Evolutionary conservation across 1,140 invertebrate species (phyloP).

Genomic region (Drosophila nigrodunni): DNA sequence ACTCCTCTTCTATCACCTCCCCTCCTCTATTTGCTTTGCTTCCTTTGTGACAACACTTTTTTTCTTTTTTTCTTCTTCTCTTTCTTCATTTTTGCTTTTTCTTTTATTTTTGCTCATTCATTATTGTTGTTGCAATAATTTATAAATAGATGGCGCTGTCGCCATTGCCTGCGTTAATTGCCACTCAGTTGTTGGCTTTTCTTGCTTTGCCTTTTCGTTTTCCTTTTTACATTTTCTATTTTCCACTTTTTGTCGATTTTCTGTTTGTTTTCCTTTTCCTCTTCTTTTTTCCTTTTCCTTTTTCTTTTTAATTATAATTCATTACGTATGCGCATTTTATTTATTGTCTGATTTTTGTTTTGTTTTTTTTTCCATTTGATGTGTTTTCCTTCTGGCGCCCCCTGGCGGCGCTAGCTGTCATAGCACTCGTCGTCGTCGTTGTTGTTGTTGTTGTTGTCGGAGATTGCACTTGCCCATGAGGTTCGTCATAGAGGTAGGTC

Average conservation of each 20-base stretch:
- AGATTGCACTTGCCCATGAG: constrained; percentile 45
- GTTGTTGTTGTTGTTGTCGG: constrained; percentile 14
- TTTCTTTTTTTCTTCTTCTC: constrained; percentile 1
- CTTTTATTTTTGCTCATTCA: constrained; percentile 30
- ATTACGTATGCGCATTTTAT: constrained; percentile 76
- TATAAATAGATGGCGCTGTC: constrained; percentile 66
- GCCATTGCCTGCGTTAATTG: constrained; percentile 45
- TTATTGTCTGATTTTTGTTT: constrained; percentile 35
- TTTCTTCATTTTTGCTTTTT: constrained; percentile 6
- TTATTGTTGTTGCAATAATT: constrained; percentile 22
- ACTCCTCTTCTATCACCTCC: too few species aligned
- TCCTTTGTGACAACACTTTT: constrained; percentile 26
- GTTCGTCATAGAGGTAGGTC: constrained; percentile 48
- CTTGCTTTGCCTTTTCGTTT: constrained; percentile 37
- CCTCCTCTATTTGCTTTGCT: constrained; percentile 6
- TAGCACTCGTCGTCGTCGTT: neutral
- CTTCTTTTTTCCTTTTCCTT: too few species aligned
- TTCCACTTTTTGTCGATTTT: constrained; percentile 2
- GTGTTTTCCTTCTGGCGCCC: constrained; percentile 18
- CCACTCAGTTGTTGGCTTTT: constrained; percentile 24
- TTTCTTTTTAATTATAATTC: constrained; percentile 81
- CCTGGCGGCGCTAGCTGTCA: constrained; percentile 10
- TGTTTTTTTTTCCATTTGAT: constrained; percentile 28
- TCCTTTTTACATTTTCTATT: constrained; percentile 45
- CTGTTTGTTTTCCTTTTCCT: constrained; percentile 10